Conservation (phyloP, 2,888 invertebrate species). For the Lamellibrachia columna region DNA sequence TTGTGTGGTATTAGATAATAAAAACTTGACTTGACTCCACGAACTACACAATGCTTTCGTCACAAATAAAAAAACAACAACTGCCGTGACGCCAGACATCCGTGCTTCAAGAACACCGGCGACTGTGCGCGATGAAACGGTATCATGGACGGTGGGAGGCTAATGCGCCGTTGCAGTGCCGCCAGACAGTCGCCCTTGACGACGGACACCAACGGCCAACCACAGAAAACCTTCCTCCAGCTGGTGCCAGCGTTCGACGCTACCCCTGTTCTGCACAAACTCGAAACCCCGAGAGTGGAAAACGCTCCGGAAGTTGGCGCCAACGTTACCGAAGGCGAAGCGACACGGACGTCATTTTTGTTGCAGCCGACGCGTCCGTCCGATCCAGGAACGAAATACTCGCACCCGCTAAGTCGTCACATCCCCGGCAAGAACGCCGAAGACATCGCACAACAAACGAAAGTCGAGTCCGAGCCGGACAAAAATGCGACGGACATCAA, state of each 20-base stretch:
- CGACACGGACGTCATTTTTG: background rate
- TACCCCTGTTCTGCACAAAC: background rate
- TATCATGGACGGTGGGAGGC: background rate
- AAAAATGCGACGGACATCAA: no score
- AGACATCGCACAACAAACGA: background rate
- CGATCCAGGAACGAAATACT: background rate
- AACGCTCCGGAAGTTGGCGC: background rate
- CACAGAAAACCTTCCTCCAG: background rate
- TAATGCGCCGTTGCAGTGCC: background rate
- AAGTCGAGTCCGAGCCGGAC: no score
- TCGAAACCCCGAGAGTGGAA: background rate
- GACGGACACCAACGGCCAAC: background rate
- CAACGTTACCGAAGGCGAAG: background rate
- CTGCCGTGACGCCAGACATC: background rate
- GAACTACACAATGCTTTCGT: background rate
- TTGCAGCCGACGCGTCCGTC: no score
- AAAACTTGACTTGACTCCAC: no score
- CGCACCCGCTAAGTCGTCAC: background rate
- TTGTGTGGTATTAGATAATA: no score
- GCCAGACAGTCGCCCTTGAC: background rate
- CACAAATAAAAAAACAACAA: background rate
- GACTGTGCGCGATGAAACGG: conserved; percentile 5
- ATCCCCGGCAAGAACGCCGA: background rate
- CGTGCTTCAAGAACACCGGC: background rate
- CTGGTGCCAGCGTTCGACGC: background rate